Percentiles rank a stretch among this genome's conserved stretches.
Conservation (phyloP, 2,797 vertebrate species). For the Sebastes diploproa region DNA sequence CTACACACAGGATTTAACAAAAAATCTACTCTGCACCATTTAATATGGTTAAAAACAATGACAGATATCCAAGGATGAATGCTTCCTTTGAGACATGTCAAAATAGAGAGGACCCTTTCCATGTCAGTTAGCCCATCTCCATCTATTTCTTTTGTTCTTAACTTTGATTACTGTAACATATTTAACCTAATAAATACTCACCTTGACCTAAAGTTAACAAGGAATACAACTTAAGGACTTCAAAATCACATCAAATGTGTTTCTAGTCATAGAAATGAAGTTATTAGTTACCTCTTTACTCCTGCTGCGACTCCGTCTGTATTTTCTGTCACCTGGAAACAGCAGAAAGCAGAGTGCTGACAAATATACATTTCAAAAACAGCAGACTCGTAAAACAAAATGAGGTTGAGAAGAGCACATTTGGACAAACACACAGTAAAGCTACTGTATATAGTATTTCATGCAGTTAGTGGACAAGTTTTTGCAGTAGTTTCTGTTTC, state of each 20-base stretch:
- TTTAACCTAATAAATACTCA: constrained; percentile 87
- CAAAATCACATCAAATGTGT: constrained; percentile 57
- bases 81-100: constrained; percentile 66
- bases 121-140: constrained; percentile 77
- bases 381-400: neutral
- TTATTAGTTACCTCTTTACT: constrained; percentile 99
- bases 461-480: neutral
- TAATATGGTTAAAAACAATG: constrained; percentile 72
- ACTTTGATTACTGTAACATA: constrained; percentile 26
- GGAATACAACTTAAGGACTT: constrained; percentile 39
- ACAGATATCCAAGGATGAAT: constrained; percentile 71
- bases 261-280: constrained; percentile 79
- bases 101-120: constrained; percentile 45
- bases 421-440: neutral
- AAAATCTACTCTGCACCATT: constrained; percentile 81
- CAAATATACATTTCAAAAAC: neutral
- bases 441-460: neutral
- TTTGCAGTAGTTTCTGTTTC: neutral
- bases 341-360: constrained; percentile 9
- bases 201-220: constrained; percentile 81
- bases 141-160: constrained; percentile 61
- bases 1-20: constrained; percentile 96
- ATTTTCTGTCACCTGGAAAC: constrained; percentile 90
- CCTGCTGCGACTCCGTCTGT: constrained; percentile 95
- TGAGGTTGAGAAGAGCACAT: neutral